Evolutionary conservation across 1,140 invertebrate genomes (phyloP), one percentile per base, ranked within the genome.

Genomic region (Brachionus plicatilis): DNA sequence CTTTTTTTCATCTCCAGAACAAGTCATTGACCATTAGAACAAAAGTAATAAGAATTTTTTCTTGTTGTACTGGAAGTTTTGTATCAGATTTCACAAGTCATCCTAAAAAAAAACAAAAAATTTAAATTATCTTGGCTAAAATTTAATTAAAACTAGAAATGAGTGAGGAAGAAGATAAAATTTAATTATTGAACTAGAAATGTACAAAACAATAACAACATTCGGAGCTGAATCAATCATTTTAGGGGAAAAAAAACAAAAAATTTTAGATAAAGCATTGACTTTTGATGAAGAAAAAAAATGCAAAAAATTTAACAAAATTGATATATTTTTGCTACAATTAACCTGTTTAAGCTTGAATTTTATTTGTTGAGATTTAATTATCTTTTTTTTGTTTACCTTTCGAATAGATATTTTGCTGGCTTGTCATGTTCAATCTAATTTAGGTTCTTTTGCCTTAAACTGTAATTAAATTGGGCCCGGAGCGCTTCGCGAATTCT

Each of bases 111-210:
- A 37, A 37, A 37, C 3, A 29, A 29, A 29, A 72, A 72, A 72
- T 68, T 68, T 29, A 68, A 68, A 68, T 72, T 72, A 72, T 72
- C 68, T 72, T 33, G 24, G 24, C 33, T 68, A 20, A 72, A 72
- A 41, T 72, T 20, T 41, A 72, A 72, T 33, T 68, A 33, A 41
- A 41, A 41, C 37, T 29, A 29, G 17, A 72, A 72, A 41, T 41
- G 29, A 14, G 37, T 3, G 12, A 20, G 8, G 12, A 8, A 29
- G 33, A 68, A 72, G 68, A 72, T 72, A 72, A 72, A 72, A 72
- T 72, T 72, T 72, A 72, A 72, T 72, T 72, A 72, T 72, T 72
- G 68, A 72, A 72, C 68, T 72, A 72, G 41, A 72, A 72, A 72
- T 29, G 27, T 29, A 29, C 27, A n/a, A n/a, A n/a, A 29, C 27